phyloP scores from a whole-genome alignment of 2,888 invertebrate species.

The Sinohyriopsis cumingii region DNA sequence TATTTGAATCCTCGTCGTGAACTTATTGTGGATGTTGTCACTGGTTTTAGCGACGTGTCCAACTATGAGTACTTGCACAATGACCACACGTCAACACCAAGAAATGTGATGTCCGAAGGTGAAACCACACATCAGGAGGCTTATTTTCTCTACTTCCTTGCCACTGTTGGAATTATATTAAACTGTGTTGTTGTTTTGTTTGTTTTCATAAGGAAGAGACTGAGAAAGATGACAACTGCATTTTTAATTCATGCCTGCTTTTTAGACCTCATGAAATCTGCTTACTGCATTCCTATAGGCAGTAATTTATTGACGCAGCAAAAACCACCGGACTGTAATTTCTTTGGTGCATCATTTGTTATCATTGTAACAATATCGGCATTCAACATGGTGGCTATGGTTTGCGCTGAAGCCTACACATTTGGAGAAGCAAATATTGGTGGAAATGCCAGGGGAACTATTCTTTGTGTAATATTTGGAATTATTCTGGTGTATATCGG shows the following conservation, averaged over 20 bases:
- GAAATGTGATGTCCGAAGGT: slow-evolving; percentile 35
- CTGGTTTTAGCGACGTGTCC: too few species aligned
- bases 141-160: slow-evolving; percentile 67
- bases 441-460: slow-evolving; percentile 63
- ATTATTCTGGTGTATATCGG: slow-evolving; percentile 70
- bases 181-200: slow-evolving; percentile 65
- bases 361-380: slow-evolving; percentile 70
- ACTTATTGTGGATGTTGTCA: too few species aligned
- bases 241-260: slow-evolving; percentile 70
- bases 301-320: slow-evolving; percentile 62
- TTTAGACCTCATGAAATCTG: slow-evolving; percentile 67
- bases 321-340: slow-evolving; percentile 63
- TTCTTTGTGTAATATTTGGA: slow-evolving; percentile 70
- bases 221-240: slow-evolving; percentile 69
- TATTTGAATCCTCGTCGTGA: too few species aligned
- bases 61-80: slow-evolving; percentile 1
- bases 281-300: slow-evolving; percentile 70
- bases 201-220: slow-evolving; percentile 57
- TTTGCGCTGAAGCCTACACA: slow-evolving; percentile 71
- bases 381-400: slow-evolving; percentile 72
- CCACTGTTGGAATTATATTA: slow-evolving; percentile 63
- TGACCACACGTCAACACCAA: slow-evolving; percentile 16
- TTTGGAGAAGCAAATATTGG: slow-evolving; percentile 69
- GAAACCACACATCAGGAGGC: slow-evolving; percentile 61
- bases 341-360: slow-evolving; percentile 69